Percentiles rank a stretch among this genome's conserved stretches.
phyloP scores from a whole-genome alignment of 1,140 invertebrate species.

The Bombus waltoni region DNA sequence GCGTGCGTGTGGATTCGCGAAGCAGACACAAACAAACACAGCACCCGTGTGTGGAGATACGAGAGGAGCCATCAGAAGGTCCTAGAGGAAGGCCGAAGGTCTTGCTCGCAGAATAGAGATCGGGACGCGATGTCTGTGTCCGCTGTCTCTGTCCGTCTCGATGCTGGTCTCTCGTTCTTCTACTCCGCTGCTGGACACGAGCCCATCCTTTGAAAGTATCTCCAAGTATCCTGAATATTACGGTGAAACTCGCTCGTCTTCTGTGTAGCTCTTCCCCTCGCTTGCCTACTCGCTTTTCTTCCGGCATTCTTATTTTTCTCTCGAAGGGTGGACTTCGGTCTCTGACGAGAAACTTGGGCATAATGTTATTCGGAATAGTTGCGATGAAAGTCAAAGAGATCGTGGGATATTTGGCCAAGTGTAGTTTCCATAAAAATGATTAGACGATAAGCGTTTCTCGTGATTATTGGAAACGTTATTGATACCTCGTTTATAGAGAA shows the following conservation, averaged over 20 bases:
- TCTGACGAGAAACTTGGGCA: conserved; percentile 27
- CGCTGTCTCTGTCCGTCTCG: neutral
- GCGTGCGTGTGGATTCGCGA: neutral
- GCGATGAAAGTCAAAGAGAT: conserved; percentile 6
- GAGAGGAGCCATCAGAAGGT: conserved; percentile 24
- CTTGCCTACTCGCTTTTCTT: conserved; percentile 26
- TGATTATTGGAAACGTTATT: neutral
- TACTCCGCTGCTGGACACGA: conserved; percentile 67
- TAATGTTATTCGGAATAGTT: conserved; percentile 35
- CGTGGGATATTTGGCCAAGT: neutral
- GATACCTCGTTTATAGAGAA: neutral
- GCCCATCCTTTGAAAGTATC: conserved; percentile 74
- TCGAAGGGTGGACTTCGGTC: conserved; percentile 24
- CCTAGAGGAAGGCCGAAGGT: conserved; percentile 42
- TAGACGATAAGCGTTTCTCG: neutral
- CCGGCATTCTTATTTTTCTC: conserved; percentile 56
- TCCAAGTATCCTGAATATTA: conserved; percentile 71
- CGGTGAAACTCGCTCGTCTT: conserved; percentile 58
- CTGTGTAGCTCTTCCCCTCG: conserved; percentile 29
- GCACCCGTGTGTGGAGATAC: conserved; percentile 6
- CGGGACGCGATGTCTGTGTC: conserved; percentile 71
- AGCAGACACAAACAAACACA: neutral
- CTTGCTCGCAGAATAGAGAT: conserved; percentile 70
- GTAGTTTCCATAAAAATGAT: neutral
- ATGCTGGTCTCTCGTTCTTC: neutral